phyloP scores from a whole-genome alignment of 2,888 invertebrate species.

The Halictus ligatus region DNA sequence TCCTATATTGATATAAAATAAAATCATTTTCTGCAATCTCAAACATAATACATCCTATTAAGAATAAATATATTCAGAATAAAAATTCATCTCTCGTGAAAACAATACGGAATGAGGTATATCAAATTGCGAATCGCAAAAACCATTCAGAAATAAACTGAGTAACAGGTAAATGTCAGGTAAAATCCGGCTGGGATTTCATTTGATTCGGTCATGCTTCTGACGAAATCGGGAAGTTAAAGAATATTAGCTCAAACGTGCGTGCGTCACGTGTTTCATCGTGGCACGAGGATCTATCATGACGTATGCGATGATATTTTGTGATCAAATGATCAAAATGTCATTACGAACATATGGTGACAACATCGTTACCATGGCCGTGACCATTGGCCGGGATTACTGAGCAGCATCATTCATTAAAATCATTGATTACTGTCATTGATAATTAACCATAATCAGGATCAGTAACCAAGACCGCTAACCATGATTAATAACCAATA shows the following conservation, averaged over 20 bases:
- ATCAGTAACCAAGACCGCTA: no score
- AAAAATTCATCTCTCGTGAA: not conserved
- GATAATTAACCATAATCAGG: no score
- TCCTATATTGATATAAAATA: not conserved
- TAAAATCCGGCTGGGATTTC: not conserved
- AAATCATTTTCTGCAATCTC: not conserved
- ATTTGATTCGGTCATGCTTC: not conserved
- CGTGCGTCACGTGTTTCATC: not conserved
- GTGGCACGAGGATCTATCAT: not conserved
- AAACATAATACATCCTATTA: not conserved
- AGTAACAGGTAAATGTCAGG: not conserved
- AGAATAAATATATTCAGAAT: not conserved
- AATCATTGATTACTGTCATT: not conserved
- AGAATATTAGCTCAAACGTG: not conserved
- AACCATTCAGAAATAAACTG: conserved; percentile 6
- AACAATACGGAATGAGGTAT: not conserved
- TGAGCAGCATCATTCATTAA: not conserved
- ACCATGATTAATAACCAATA: no score
- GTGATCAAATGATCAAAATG: not conserved
- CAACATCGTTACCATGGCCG: not conserved
- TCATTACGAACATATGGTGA: not conserved
- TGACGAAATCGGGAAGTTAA: not conserved
- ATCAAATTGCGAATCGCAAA: not conserved
- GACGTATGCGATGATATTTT: not conserved
- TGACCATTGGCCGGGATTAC: not conserved